Percentiles rank a stretch among this genome's conserved stretches.
Conservation (phyloP, 2,888 invertebrate genomes). For the Acheta domesticus region DNA sequence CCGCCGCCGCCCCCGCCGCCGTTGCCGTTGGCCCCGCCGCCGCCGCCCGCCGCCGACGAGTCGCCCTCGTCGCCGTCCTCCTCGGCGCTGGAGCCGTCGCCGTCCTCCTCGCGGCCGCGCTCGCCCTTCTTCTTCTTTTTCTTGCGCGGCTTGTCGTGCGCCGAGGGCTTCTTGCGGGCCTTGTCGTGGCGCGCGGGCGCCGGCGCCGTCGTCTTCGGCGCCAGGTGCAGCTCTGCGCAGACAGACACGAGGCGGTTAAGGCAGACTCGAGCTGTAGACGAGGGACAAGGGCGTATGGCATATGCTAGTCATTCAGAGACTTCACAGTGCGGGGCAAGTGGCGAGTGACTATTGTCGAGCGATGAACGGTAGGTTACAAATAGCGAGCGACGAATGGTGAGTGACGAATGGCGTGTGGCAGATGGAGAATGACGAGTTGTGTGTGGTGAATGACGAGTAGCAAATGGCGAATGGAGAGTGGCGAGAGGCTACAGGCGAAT, state of each 20-base stretch:
- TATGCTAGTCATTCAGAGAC: too few species aligned
- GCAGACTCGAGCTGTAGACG: too few species aligned
- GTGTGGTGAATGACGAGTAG: too few species aligned
- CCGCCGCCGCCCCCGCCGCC: neutral
- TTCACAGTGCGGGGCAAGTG: too few species aligned
- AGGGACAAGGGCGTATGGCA: neutral
- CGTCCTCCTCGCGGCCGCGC: slow-evolving; percentile 19
- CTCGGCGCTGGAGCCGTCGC: slow-evolving; percentile 21
- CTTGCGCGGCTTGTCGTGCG: slow-evolving; percentile 28
- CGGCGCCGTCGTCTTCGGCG: slow-evolving; percentile 35
- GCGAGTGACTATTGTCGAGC: too few species aligned
- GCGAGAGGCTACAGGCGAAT: too few species aligned
- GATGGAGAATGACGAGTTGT: too few species aligned
- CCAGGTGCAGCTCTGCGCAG: slow-evolving; percentile 34
- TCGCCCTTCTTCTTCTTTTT: slow-evolving; percentile 22
- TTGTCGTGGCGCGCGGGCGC: slow-evolving; percentile 33
- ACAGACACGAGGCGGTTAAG: neutral
- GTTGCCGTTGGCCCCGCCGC: neutral
- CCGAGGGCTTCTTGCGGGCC: slow-evolving; percentile 30
- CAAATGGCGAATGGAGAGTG: too few species aligned
- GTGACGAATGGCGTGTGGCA: too few species aligned
- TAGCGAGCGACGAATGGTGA: too few species aligned
- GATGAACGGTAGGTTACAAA: too few species aligned
- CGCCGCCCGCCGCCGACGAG: neutral
- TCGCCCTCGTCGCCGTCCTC: neutral